Evolutionary conservation across 2,113 vertebrate genomes (phyloP), one percentile per base, ranked within the genome.

Genomic region (Aix galericulata): DNA sequence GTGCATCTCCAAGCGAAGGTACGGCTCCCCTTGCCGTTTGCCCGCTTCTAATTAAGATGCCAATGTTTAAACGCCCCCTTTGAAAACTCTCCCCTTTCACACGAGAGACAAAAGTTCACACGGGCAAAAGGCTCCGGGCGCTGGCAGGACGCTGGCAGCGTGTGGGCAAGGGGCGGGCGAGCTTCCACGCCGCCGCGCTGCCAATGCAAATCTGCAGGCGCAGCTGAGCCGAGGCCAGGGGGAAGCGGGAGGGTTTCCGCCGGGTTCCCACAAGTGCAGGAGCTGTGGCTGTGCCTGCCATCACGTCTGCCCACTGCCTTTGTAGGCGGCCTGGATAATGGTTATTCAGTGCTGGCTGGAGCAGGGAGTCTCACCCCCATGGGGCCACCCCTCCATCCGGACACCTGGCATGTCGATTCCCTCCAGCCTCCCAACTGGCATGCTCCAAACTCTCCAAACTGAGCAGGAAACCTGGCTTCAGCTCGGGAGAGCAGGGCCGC

Each of bases 231-330:
- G 40, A 80, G 71, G 81, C 66, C 86, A 67, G 81, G 91, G 83
- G 67, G 69, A 92, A 67, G 36, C 4, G 4, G 62, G 93, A 93
- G 58, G 18, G 74, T 87, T 95, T 94, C 94, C 13, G 67, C 88
- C 5, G 9, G 48, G 86, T 96, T 97, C 96, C 92, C 96, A 96
- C 94, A 87, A 91, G 86, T 7, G 2, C 36, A 0, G 79, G 74
- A 95, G 92, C 77, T 8, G 83, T 94, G 86, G 92, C 88, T 97
- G 95, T 96, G 95, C 94, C 91, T 82, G 91, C 66, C 12, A 93
- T 95, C 96, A 97, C 94, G 92, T 96, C 93, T 96, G 77, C 93
- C 94, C 77, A 9, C 81, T 0, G 86, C 73, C 86, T 97, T 94
- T 95, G 82, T 73, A 38, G 82, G 67, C 13, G 0, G 44, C 62